Percentiles rank a stretch among this genome's conserved stretches.
Evolutionary conservation across 2,888 invertebrate species (phyloP).

Genomic region (Dinocampus coccinellae): DNA sequence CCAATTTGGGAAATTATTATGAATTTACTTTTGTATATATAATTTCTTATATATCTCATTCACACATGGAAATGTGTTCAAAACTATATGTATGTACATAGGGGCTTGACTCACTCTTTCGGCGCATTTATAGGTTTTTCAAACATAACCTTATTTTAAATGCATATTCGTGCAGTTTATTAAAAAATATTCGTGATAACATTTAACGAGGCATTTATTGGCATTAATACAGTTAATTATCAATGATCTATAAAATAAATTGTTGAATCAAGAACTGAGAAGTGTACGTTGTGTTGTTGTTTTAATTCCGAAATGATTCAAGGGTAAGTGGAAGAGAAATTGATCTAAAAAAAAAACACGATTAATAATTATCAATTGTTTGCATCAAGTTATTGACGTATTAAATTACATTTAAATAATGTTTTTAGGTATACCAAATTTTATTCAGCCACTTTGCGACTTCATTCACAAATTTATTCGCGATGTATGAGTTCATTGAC

Average conservation of each 20-base stretch:
- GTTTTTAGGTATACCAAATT: slow-evolving; percentile 49
- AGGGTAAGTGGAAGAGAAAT: not conserved
- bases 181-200: too few species aligned
- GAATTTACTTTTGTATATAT: too few species aligned
- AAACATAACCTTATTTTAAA: not conserved
- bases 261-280: not conserved
- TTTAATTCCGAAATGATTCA: not conserved
- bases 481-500: slow-evolving; percentile 48
- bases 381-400: not conserved
- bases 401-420: not conserved
- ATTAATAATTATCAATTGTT: not conserved
- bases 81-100: too few species aligned
- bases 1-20: too few species aligned
- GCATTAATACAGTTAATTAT: not conserved
- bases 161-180: not conserved
- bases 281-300: not conserved
- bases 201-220: not conserved
- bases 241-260: not conserved
- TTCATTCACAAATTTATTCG: slow-evolving; percentile 40
- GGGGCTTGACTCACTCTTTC: too few species aligned
- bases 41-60: too few species aligned
- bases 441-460: slow-evolving; percentile 40
- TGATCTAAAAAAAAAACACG: not conserved
- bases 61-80: too few species aligned
- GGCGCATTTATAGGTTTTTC: too few species aligned